Evolutionary conservation across 2,888 invertebrate species (phyloP).

Genomic region (Andricus curvator): DNA sequence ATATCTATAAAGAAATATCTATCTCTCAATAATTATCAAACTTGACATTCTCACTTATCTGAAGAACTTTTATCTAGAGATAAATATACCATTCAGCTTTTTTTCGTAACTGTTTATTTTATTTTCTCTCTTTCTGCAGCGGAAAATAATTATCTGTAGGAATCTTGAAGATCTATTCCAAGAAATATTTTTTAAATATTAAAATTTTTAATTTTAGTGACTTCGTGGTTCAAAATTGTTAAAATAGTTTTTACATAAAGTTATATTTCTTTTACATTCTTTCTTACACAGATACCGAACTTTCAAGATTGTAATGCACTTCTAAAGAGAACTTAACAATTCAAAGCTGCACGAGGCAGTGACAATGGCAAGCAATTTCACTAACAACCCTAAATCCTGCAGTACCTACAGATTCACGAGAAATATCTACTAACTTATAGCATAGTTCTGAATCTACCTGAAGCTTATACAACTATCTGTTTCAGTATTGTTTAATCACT

Average conservation of each 20-base stretch:
- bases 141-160: neutral
- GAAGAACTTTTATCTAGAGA: neutral
- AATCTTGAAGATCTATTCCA: neutral
- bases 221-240: slow-evolving; percentile 4
- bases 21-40: neutral
- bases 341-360: neutral
- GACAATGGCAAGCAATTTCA: slow-evolving; percentile 8
- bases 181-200: neutral
- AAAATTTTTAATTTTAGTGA: neutral
- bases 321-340: slow-evolving; percentile 46
- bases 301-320: slow-evolving; percentile 50
- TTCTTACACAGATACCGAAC: slow-evolving; percentile 47
- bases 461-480: neutral
- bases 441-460: neutral
- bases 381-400: neutral
- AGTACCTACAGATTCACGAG: neutral
- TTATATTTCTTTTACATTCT: neutral
- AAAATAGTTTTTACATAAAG: neutral
- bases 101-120: neutral
- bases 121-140: neutral
- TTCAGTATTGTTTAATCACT: neutral
- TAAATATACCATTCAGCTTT: neutral
- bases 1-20: neutral
- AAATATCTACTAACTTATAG: neutral
- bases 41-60: neutral